These are phyloP conservation scores for Gryon sp. DNA, from an alignment of 1,140 invertebrate species.

Conservation along the genomic window DNA sequence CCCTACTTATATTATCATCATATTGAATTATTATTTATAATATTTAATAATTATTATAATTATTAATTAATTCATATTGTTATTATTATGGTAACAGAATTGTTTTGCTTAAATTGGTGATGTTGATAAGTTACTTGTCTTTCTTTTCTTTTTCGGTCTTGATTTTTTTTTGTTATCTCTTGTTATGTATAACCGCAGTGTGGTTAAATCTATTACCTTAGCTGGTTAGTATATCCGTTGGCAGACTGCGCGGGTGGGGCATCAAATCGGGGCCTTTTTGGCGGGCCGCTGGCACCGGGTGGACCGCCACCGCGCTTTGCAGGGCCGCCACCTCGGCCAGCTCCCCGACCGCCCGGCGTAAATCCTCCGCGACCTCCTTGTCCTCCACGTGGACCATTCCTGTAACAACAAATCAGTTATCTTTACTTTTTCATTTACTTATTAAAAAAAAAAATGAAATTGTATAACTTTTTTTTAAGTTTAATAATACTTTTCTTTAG, in stretches of 20 bases:
- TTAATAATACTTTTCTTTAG: too few species aligned
- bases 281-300: slow-evolving; percentile 74
- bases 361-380: slow-evolving; percentile 72
- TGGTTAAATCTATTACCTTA: slow-evolving; percentile 64
- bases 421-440: slow-evolving; percentile 2
- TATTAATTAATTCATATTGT: too few species aligned
- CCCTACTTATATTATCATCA: slow-evolving; percentile 47
- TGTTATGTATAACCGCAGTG: slow-evolving; percentile 30
- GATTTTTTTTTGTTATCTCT: slow-evolving; percentile 3
- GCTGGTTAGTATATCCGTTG: slow-evolving; percentile 76
- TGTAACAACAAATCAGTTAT: slow-evolving; percentile 18
- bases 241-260: slow-evolving; percentile 71
- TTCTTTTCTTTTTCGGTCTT: slow-evolving; percentile 21
- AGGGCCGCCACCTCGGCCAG: slow-evolving; percentile 70
- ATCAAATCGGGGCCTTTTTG: slow-evolving; percentile 77
- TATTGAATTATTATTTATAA: neutral
- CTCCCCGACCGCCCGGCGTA: slow-evolving; percentile 68
- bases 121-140: slow-evolving; percentile 13
- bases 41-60: too few species aligned
- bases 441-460: too few species aligned
- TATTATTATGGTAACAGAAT: slow-evolving; percentile 11
- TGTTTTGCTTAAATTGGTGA: slow-evolving; percentile 10
- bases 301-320: slow-evolving; percentile 77
- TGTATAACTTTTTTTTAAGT: too few species aligned
- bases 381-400: slow-evolving; percentile 72